A percentile compares a stretch with the other conserved stretches of the same genome.
phyloP scores from a whole-genome alignment of 2,888 invertebrate genomes.

The Synanthedon tipuliformis region DNA sequence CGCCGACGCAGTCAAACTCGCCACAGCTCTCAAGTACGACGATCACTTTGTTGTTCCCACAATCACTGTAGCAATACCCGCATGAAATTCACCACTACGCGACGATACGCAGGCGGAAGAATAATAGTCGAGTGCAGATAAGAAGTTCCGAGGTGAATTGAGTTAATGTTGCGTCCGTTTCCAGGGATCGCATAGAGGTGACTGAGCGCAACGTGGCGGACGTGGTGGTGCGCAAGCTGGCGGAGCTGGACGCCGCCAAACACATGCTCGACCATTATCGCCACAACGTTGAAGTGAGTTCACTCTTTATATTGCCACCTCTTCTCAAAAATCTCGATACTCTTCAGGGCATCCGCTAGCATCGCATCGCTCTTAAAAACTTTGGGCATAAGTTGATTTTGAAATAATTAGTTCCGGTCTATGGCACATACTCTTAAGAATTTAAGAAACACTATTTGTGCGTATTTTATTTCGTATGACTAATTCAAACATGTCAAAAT shows the following conservation, averaged over 20 bases:
- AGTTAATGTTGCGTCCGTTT: conserved; percentile 8
- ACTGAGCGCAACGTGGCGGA: conserved; percentile 59
- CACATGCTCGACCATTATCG: conserved; percentile 56
- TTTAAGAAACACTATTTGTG: too few species aligned
- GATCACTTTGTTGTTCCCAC: neutral
- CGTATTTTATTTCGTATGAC: too few species aligned
- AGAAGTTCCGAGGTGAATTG: neutral
- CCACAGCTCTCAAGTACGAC: conserved; percentile 62
- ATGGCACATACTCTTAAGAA: too few species aligned
- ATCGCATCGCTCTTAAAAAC: too few species aligned
- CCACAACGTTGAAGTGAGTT: conserved; percentile 56
- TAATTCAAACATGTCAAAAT: too few species aligned
- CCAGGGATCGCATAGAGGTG: conserved; percentile 55
- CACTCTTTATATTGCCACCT: neutral
- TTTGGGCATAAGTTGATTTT: too few species aligned
- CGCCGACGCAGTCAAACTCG: conserved; percentile 37
- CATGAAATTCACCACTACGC: neutral
- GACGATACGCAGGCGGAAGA: neutral
- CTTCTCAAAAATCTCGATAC: neutral
- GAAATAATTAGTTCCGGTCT: too few species aligned
- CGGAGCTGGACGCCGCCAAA: conserved; percentile 55
- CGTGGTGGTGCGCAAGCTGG: conserved; percentile 56
- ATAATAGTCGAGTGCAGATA: conserved; percentile 2
- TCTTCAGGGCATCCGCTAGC: too few species aligned
- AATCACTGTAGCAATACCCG: too few species aligned